Conservation (phyloP, 1,140 invertebrate species). For the Rhynchophorus ferrugineus region DNA sequence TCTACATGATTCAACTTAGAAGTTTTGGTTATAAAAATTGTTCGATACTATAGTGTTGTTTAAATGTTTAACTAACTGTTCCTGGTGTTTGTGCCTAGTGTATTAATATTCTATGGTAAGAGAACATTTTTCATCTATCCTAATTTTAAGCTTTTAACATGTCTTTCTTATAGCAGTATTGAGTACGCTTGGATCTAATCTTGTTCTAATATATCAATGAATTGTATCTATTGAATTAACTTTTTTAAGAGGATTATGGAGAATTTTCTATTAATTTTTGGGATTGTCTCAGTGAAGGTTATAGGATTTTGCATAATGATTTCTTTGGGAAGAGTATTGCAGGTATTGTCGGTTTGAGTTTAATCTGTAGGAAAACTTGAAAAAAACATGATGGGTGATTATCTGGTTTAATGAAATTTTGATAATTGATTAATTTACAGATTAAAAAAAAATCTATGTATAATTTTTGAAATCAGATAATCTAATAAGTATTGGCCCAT, state of each 20-base stretch:
- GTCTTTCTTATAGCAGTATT: not conserved
- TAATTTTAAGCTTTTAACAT: not conserved
- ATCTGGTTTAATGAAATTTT: too few relatives aligned
- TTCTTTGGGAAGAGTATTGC: slow-evolving; percentile 10
- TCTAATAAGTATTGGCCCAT: too few relatives aligned
- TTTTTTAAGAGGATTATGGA: slow-evolving; percentile 3
- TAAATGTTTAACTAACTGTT: not conserved
- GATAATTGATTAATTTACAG: too few relatives aligned
- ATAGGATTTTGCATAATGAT: slow-evolving; percentile 11
- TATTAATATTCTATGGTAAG: slow-evolving; percentile 16
- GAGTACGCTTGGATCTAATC: too few relatives aligned
- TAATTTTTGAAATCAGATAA: too few relatives aligned
- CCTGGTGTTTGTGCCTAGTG: slow-evolving; percentile 17
- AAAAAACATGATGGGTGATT: too few relatives aligned
- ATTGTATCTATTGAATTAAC: too few relatives aligned
- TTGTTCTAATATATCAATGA: too few relatives aligned
- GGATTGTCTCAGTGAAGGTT: slow-evolving; percentile 7
- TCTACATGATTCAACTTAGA: not conserved
- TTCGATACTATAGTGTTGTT: too few relatives aligned
- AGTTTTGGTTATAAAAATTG: slow-evolving; percentile 6
- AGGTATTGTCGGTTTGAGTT: slow-evolving; percentile 10
- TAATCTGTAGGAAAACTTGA: too few relatives aligned
- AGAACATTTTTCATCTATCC: slow-evolving; percentile 7
- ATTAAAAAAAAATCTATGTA: too few relatives aligned
- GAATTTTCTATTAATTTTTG: slow-evolving; percentile 9